Base-by-base conservation (phyloP, 2,888 invertebrate species). In the Drosophila kuntzei region DNA sequence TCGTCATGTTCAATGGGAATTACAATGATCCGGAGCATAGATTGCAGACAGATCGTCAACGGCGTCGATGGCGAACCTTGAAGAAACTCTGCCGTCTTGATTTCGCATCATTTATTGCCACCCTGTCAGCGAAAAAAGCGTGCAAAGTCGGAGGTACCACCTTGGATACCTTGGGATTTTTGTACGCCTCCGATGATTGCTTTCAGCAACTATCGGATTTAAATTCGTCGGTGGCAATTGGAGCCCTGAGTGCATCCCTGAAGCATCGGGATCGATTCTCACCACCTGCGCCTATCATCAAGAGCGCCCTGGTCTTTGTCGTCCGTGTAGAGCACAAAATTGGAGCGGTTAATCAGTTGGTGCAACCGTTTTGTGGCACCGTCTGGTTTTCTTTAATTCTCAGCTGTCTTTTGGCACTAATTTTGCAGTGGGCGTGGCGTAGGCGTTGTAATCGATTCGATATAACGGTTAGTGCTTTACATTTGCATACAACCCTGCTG, bases 11-110 rank as follows among this genome's bases (percentile, higher is more conserved):
- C 39, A 0, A 60, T 0, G 91, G 92, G 0, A 71, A 91, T 44
- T 11, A 3, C 0, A 36, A 37, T 0, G 79, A 88, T 61, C 60
- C 77, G 0, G 66, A 63, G 3, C 69, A 84, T 7, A 55, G 46
- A 0, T 34, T 16, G 1, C 51, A 83, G 37, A 62, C 22, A n/a
- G 44, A 62, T 14, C 85, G 83, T 0, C 65, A 0, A 58, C 49
- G 91, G 92, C 2, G 71, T 91, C 27, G 92, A 92, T 32, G 91
- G 90, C 0, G 80, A 83, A 4, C 54, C 6, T 64, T 92, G 3
- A 84, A 80, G 27, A 0, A 69, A 7, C 49, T n/a, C n/a, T n/a
- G n/a, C n/a, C n/a, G n/a, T n/a, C n/a, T n/a, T n/a, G n/a, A n/a
- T n/a, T 91, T 41, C 80, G 76, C 1, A 76, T 91, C 0, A n/a